These are phyloP conservation scores for Cnemophilus loriae DNA, from an alignment of 2,113 vertebrate genomes.

Conservation along the genomic window DNA sequence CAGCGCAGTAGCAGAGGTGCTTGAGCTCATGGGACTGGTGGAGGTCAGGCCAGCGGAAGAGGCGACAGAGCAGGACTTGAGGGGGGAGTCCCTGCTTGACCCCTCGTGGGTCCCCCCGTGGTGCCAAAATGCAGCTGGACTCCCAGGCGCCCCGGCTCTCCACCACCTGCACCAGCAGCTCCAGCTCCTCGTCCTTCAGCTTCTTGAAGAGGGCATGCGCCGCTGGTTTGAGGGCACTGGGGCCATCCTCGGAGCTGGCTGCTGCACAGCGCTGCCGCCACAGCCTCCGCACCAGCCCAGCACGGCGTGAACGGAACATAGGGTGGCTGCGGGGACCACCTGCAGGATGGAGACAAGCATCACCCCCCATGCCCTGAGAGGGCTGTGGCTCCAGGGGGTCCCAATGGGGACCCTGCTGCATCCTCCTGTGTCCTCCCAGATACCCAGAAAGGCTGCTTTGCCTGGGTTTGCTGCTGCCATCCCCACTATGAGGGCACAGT, in stretches of 20 bases:
- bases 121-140: constrained; percentile 28
- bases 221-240: background rate
- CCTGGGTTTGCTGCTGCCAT: background rate
- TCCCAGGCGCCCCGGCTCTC: constrained; percentile 42
- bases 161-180: constrained; percentile 59
- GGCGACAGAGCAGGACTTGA: constrained; percentile 60
- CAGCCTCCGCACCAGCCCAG: constrained; percentile 47
- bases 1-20: constrained; percentile 24
- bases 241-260: background rate
- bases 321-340: background rate
- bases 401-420: background rate
- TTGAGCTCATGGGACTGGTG: constrained; percentile 54
- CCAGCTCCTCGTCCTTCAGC: constrained; percentile 64
- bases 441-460: background rate
- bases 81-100: constrained; percentile 22
- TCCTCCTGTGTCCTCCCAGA: background rate
- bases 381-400: background rate
- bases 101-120: background rate
- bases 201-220: constrained; percentile 63
- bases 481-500: fast-evolving
- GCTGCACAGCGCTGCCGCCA: constrained; percentile 49
- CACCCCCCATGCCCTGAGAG: background rate
- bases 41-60: constrained; percentile 70
- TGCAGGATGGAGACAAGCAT: background rate
- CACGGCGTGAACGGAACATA: constrained; percentile 62